These are phyloP conservation scores for Salticus scenicus DNA, from an alignment of 2,888 invertebrate genomes.

Conservation along the genomic window DNA sequence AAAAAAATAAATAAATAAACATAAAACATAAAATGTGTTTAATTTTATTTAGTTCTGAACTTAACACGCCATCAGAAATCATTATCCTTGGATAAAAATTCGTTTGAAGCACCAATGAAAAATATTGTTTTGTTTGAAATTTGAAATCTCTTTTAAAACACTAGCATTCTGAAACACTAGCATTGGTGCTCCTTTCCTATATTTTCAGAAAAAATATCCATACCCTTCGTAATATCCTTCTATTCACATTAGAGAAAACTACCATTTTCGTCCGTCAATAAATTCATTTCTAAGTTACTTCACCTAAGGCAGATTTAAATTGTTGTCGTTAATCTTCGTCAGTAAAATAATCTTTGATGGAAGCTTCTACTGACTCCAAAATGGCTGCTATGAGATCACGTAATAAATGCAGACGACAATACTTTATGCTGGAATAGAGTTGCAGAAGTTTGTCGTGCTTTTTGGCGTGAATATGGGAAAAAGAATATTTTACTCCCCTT, in stretches of 20 bases:
- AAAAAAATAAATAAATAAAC: too few species aligned
- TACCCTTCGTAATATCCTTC: too few species aligned
- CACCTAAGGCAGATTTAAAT: background rate
- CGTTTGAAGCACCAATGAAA: too few species aligned
- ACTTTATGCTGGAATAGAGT: slow-evolving; percentile 10
- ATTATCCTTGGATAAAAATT: too few species aligned
- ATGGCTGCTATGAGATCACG: slow-evolving; percentile 10
- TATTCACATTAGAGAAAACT: background rate
- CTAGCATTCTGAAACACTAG: too few species aligned
- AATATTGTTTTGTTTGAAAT: too few species aligned
- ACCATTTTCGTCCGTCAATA: background rate
- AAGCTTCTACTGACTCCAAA: slow-evolving; percentile 11
- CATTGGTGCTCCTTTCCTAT: too few species aligned
- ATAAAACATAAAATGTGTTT: too few species aligned
- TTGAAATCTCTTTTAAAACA: too few species aligned
- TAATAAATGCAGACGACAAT: slow-evolving; percentile 14
- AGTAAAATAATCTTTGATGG: slow-evolving; percentile 23
- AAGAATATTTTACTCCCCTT: slow-evolving; percentile 17
- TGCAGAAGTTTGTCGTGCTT: background rate
- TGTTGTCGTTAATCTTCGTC: slow-evolving; percentile 33
- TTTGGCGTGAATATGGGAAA: background rate
- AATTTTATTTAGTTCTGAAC: too few species aligned
- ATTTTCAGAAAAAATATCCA: too few species aligned
- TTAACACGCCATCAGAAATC: too few species aligned
- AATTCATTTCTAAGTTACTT: slow-evolving; percentile 10